Evolutionary conservation across 64 coral and sea anemone genomes (phyloP), one percentile per base, ranked within the genome.

Genomic region (Montipora efflorescens): DNA sequence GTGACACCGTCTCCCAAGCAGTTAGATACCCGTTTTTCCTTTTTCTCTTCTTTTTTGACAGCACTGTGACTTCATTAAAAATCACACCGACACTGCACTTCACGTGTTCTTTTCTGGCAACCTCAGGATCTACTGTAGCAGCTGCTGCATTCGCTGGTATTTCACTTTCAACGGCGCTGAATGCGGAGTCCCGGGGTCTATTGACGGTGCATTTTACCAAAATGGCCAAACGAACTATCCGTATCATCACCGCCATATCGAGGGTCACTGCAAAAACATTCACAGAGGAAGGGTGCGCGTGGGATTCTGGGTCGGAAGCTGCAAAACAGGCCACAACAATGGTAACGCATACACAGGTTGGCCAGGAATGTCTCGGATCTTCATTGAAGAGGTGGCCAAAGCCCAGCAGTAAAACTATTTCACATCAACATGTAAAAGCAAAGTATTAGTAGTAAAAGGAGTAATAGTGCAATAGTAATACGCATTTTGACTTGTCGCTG

Each of bases 81-180:
- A 76, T 18, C 15, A 57, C 70, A 89, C 68, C 21, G 52, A 89
- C 16, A 89, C 87, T 11, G 18, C 87, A 25, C 87, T 89, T 6
- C 87, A 5, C 58, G 86, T 25, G 25, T 25, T 25, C 25, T 25
- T 25, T 25, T 0, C 25, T 25, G 25, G 25, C 25, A 25, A 0
- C 25, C 25, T 25, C 25, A 25, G 25, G 25, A 25, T 25, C 25
- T 25, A 25, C 25, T 25, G 25, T 25, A 25, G 0, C 0, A 0
- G 25, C 25, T 25, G 25, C 25, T 25, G 25, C 25, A 25, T 0
- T 0, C 25, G 25, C 25, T 25, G 25, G 25, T 25, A 25, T 25
- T 25, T 25, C 25, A 25, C 25, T 25, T 25, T 25, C 25, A 25
- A 25, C 0, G 25, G 25, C 25, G 25, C 25, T 25, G 25, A 25